Evolutionary conservation across 2,888 invertebrate species (phyloP), one percentile per base, ranked within the genome.

Genomic region (Drosophila mimetica): DNA sequence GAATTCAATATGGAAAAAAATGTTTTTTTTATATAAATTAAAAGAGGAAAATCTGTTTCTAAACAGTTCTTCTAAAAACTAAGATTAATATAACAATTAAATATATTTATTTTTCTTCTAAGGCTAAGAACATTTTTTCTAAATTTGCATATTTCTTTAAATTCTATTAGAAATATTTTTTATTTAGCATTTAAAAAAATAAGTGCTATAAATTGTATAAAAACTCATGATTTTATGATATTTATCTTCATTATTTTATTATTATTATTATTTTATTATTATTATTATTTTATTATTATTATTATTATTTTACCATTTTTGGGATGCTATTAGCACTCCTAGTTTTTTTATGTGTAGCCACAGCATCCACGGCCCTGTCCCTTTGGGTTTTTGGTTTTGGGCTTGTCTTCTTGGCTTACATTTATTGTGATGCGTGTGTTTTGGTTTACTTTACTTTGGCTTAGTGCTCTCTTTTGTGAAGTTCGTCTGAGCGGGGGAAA

Each of bases 401-500:
- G 73, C 52, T 74, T 52, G 70, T 48, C 61, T 32, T 53, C 37
- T 44, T 34, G 61, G 48, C 53, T 70, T 60, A 61, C 60, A 46
- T 71, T 71, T 39, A 42, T 50, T 71, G 71, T 36, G 65, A 66
- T 65, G 65, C 67, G 65, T 64, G 54, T 57, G 55, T 64, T 47
- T 52, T 47, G 64, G 69, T 41, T 70, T 55, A 64, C 54, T 63
- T 71, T 37, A 39, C 30, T 11, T 44, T n/a, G 48, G 37, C 41
- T 46, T 47, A 16, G 51, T 67, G 81, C 74, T 82, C 87, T 85
- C 83, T 80, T 76, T 75, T 61, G 57, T 74, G 58, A 71, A 64
- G 70, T 76, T 75, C 44, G 65, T 18, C 71, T 57, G 65, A 59
- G 47, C 75, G 71, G 86, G 88, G 78, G 86, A 80, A 85, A 85